Conservation (phyloP, 2,797 vertebrate species). For the Protonibea diacanthus region DNA sequence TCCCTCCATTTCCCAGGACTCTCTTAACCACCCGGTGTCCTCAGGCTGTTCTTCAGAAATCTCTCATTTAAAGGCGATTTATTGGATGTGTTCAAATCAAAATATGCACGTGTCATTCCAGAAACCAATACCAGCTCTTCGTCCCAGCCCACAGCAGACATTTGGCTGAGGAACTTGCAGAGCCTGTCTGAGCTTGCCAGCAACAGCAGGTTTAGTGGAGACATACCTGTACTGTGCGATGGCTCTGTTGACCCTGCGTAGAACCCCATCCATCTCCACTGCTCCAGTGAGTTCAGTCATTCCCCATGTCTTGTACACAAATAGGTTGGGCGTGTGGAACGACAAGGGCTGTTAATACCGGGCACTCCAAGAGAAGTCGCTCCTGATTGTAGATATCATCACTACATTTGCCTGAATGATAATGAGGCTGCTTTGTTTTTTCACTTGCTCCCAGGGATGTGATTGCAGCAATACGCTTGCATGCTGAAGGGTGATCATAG, state of each 20-base stretch:
- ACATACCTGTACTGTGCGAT: slow-evolving; percentile 66
- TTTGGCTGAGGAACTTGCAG: slow-evolving; percentile 61
- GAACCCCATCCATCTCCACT: slow-evolving; percentile 78
- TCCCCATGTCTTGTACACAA: neutral
- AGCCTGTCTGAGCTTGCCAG: slow-evolving; percentile 69
- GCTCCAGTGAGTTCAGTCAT: slow-evolving; percentile 78
- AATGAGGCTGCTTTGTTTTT: slow-evolving; percentile 31
- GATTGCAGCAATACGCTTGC: slow-evolving; percentile 22
- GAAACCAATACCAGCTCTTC: neutral
- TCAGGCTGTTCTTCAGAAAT: neutral
- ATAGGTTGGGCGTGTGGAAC: neutral
- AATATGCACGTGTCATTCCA: slow-evolving; percentile 60
- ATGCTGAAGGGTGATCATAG: slow-evolving; percentile 1
- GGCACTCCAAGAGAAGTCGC: neutral
- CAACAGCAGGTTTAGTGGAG: slow-evolving; percentile 48
- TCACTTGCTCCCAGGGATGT: slow-evolving; percentile 12
- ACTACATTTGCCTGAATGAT: slow-evolving; percentile 27
- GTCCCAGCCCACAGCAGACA: slow-evolving; percentile 2
- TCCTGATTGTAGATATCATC: slow-evolving; percentile 28
- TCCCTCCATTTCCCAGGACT: neutral
- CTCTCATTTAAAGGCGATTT: neutral
- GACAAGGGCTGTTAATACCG: neutral
- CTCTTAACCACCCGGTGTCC: neutral
- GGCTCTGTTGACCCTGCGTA: slow-evolving; percentile 86
- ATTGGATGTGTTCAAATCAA: neutral